Conservation (phyloP, 2,113 vertebrate species). For the Alligator sinensis region DNA sequence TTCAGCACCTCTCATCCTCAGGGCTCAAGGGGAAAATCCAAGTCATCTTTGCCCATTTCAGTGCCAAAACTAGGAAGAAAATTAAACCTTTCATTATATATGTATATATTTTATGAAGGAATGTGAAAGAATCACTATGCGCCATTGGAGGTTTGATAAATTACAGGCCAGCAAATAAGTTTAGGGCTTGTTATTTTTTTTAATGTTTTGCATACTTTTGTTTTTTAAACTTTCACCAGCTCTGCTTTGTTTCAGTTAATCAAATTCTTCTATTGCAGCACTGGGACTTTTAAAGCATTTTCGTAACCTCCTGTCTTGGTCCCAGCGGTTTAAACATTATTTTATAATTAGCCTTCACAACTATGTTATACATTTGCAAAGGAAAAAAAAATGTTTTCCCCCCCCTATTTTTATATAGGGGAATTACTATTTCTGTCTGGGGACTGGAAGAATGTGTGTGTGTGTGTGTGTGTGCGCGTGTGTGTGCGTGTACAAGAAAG, state of each 20-base stretch:
- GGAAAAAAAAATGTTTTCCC: conserved; percentile 74
- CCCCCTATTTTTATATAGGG: conserved; percentile 73
- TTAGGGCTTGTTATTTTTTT: conserved; percentile 54
- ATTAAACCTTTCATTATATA: conserved; percentile 31
- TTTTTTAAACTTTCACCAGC: conserved; percentile 80
- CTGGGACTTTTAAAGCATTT: conserved; percentile 84
- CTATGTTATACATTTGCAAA: conserved; percentile 82
- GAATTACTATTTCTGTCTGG: conserved; percentile 80
- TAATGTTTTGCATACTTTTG: conserved; percentile 73
- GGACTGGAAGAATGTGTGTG: conserved; percentile 73
- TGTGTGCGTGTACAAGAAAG: not conserved
- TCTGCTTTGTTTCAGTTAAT: conserved; percentile 84
- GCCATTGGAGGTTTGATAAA: conserved; percentile 57
- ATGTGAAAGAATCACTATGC: conserved; percentile 63
- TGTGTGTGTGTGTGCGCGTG: conserved; percentile 46
- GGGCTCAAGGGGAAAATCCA: conserved; percentile 35
- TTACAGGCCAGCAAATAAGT: conserved; percentile 71
- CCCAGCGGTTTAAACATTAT: conserved; percentile 85
- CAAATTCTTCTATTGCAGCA: conserved; percentile 82
- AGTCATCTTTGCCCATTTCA: not conserved
- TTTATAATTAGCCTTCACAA: conserved; percentile 87
- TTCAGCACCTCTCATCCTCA: not conserved
- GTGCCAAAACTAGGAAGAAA: conserved; percentile 45
- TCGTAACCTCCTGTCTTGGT: conserved; percentile 78
- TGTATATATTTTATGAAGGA: conserved; percentile 47